Conservation (phyloP, 2,113 vertebrate species). For the Ramphastos sulfuratus region DNA sequence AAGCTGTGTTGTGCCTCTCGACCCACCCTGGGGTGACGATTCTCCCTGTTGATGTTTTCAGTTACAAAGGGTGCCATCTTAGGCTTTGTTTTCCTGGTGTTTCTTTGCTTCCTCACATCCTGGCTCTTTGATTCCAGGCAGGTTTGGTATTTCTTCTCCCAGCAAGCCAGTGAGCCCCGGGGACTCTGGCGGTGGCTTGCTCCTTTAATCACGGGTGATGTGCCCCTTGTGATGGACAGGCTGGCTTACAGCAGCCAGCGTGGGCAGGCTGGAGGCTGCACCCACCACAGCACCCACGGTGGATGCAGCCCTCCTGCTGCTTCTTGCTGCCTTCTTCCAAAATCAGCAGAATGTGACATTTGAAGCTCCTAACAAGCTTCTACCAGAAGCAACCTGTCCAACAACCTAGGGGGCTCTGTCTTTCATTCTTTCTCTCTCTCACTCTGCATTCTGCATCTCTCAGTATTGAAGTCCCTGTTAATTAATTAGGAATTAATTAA, state of each 20-base stretch:
- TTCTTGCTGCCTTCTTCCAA: background rate
- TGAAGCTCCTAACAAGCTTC: background rate
- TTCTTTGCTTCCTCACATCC: background rate
- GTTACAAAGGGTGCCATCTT: background rate
- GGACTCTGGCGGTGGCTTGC: background rate
- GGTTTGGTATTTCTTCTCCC: conserved; percentile 2
- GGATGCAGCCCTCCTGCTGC: background rate
- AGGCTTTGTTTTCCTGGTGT: background rate
- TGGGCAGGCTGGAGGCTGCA: background rate
- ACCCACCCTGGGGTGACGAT: rapidly evolving
- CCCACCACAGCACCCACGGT: background rate
- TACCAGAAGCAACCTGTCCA: background rate
- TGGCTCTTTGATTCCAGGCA: conserved; percentile 12
- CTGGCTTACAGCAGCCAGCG: background rate
- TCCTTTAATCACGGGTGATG: background rate
- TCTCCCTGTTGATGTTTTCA: background rate
- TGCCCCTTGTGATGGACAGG: background rate
- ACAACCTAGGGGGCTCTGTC: background rate
- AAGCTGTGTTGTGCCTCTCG: rapidly evolving
- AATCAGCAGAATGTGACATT: background rate
- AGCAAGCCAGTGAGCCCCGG: background rate
- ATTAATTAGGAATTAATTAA: conserved; percentile 22
- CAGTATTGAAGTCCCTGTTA: background rate
- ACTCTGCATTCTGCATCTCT: background rate
- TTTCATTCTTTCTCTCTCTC: background rate